These are phyloP conservation scores for Diadophis punctatus DNA, from an alignment of 2,113 vertebrate species.

Conservation along the genomic window DNA sequence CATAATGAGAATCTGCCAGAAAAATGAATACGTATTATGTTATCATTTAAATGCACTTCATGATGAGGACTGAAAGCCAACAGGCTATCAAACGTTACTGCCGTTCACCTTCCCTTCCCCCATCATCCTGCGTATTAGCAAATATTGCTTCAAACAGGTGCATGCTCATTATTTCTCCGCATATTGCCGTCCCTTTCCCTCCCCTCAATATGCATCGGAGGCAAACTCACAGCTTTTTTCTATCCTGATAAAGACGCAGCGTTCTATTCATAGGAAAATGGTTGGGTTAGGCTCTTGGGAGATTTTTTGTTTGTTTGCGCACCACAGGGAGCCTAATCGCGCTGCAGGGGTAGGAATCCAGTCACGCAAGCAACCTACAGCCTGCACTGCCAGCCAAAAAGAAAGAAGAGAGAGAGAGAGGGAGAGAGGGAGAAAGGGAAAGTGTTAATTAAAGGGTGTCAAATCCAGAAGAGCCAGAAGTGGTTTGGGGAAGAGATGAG, in stretches of 20 bases:
- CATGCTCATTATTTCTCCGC: constrained; percentile 15
- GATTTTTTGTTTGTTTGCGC: constrained; percentile 60
- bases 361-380: constrained; percentile 54
- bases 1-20: neutral
- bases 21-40: neutral
- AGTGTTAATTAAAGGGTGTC: constrained; percentile 70
- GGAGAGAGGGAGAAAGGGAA: neutral
- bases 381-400: constrained; percentile 36
- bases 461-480: constrained; percentile 34
- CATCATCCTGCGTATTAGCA: neutral
- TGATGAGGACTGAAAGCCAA: neutral
- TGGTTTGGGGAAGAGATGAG: neutral
- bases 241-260: constrained; percentile 45
- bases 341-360: constrained; percentile 44
- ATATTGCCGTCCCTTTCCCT: constrained; percentile 23
- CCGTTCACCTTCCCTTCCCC: neutral
- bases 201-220: neutral
- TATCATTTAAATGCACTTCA: neutral
- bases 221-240: constrained; percentile 36
- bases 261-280: constrained; percentile 62
- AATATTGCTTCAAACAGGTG: neutral
- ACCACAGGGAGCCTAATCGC: constrained; percentile 47
- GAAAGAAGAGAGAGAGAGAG: constrained; percentile 4
- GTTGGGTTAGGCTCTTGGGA: constrained; percentile 48
- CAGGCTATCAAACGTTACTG: neutral